A percentile compares a stretch with the other conserved stretches of the same genome.
Evolutionary conservation across 2,888 invertebrate genomes (phyloP).

Genomic region (Globia sparganii): DNA sequence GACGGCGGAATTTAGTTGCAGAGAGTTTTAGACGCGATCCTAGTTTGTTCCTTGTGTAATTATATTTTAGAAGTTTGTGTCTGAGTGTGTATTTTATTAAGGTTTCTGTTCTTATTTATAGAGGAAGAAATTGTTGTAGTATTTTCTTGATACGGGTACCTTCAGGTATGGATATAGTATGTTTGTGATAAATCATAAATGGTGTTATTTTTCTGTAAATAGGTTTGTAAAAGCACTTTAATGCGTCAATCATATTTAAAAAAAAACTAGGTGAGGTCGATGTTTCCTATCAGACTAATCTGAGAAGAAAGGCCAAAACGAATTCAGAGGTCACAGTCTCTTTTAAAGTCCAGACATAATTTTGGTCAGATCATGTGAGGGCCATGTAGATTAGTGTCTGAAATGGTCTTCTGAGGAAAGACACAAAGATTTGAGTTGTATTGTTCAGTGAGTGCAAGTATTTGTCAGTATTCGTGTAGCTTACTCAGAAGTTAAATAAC

Average conservation of each 20-base stretch:
- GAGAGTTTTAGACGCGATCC: slow-evolving; percentile 38
- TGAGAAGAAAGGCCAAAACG: neutral
- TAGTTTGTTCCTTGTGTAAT: slow-evolving; percentile 45
- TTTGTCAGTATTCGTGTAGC: no score
- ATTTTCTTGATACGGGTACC: neutral
- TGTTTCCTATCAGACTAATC: no score
- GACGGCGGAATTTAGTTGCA: slow-evolving; percentile 68
- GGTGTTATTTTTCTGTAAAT: no score
- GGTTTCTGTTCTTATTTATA: neutral
- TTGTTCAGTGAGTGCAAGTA: neutral
- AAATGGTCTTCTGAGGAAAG: neutral
- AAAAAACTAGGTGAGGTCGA: no score
- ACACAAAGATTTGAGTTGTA: neutral
- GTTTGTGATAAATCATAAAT: neutral
- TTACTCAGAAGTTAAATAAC: no score
- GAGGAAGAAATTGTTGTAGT: neutral
- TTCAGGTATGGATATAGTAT: neutral
- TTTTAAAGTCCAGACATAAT: neutral
- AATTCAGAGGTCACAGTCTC: neutral
- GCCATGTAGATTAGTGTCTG: neutral
- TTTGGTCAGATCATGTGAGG: neutral
- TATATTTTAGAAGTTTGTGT: slow-evolving; percentile 35
- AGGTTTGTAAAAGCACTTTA: neutral
- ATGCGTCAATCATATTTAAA: neutral
- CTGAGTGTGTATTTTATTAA: slow-evolving; percentile 18